These are phyloP conservation scores for Argopecten irradians DNA, from an alignment of 1,140 invertebrate genomes.

Conservation along the genomic window DNA sequence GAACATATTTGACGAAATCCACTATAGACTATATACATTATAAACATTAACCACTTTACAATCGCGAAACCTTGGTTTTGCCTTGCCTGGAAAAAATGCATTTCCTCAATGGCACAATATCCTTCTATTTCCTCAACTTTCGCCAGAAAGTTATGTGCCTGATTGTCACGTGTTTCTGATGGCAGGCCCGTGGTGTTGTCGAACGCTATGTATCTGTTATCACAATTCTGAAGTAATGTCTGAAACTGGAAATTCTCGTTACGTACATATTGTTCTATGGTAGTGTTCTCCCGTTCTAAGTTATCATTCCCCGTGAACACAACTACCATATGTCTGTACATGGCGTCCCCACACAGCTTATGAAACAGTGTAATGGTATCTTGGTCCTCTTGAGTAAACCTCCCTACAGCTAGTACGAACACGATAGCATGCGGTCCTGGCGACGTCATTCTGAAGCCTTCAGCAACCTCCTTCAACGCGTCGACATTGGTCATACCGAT, in stretches of 20 bases:
- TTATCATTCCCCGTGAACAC: constrained; percentile 34
- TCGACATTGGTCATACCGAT: neutral
- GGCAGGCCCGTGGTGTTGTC: too few relatives aligned
- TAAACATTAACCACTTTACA: too few relatives aligned
- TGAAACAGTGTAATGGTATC: neutral
- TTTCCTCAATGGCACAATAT: too few relatives aligned
- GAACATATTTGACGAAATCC: too few relatives aligned
- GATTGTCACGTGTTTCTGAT: too few relatives aligned
- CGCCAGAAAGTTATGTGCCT: too few relatives aligned
- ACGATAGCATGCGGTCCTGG: constrained; percentile 38
- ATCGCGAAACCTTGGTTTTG: too few relatives aligned
- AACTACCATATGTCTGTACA: constrained; percentile 25
- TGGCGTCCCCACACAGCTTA: constrained; percentile 7
- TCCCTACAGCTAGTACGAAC: neutral
- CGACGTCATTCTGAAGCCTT: neutral
- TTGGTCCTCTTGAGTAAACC: constrained; percentile 28
- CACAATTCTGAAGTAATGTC: neutral
- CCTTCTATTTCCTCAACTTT: too few relatives aligned
- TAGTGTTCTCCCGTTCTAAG: neutral
- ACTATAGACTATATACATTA: too few relatives aligned
- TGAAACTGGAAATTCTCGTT: neutral
- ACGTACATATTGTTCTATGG: neutral
- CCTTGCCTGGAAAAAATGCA: too few relatives aligned
- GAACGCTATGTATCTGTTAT: neutral
- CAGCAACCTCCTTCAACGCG: neutral